phyloP scores from a whole-genome alignment of 2,797 vertebrate species.

The Propithecus perrieri region DNA sequence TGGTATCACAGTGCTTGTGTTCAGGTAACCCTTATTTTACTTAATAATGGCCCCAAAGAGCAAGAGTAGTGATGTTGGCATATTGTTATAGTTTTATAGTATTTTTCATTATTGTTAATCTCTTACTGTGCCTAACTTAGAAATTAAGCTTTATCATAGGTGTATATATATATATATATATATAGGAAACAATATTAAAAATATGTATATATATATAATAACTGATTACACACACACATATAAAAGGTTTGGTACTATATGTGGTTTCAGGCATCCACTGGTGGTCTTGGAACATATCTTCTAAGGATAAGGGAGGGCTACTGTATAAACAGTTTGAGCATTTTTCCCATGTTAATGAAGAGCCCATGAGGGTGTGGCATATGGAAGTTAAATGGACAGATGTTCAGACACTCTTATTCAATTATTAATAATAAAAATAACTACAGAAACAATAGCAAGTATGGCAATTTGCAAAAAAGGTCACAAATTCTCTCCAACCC shows the following conservation, averaged over 20 bases:
- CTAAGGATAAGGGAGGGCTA: background rate
- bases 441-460: background rate
- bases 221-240: background rate
- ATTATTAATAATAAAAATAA: background rate
- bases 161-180: background rate
- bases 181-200: background rate
- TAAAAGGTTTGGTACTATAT: background rate
- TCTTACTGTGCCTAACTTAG: background rate
- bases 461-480: background rate
- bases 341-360: background rate
- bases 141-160: background rate
- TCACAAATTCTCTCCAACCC: background rate
- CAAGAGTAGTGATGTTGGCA: background rate
- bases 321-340: background rate
- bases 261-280: background rate
- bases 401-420: background rate
- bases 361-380: background rate
- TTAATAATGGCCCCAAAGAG: background rate
- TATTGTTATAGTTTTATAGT: background rate
- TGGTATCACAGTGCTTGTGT: background rate
- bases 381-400: background rate
- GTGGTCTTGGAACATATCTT: background rate
- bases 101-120: background rate
- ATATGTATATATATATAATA: too few species aligned
- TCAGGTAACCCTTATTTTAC: background rate